Evolutionary conservation across 2,888 invertebrate species (phyloP), one percentile per base, ranked within the genome.

Genomic region (Gnatocerus cornutus): DNA sequence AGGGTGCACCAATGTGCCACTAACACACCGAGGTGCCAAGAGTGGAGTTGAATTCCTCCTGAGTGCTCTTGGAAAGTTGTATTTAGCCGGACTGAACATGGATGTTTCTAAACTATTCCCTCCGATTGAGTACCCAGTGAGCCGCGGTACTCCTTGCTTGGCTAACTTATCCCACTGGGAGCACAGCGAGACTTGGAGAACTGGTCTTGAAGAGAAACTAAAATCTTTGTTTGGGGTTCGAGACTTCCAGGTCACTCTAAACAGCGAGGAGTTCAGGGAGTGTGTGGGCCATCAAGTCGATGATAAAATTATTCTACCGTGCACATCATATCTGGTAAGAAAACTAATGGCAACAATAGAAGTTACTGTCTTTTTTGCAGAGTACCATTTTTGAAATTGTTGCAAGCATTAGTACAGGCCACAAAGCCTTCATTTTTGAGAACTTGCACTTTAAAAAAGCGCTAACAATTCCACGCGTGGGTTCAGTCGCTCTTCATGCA

Each of bases 121-220:
- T 0, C 84, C 87, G 33, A 87, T 95, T 0, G 84, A 90, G 41
- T 96, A 90, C 84, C 98, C 98, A 0, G 97, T 98, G 1, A 92
- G 95, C 0, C 89, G 92, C 29, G 92, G 93, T 0, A 98, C 98
- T 0, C 92, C 94, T 0, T 93, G 93, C 90, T 87, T 97, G 46
- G 89, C 94, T 0, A 92, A 95, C 12, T 85, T 94, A 0, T 89
- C 97, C 7, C 90, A 90, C 71, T 98, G 97, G 97, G 96, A 98
- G 78, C 97, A 98, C 79, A 89, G 90, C 30, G 92, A 93, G 73
- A 90, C 91, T 71, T 95, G 94, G 94, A 87, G 90, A 50, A 80
- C 81, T 10, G 82, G 82, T 12, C 65, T 82, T 14, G 82, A 83
- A 73, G 83, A 84, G 10, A 81, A 81, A 66, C 71, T 82, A 3